These are phyloP conservation scores for Scytalopus superciliaris DNA, from an alignment of 2,113 vertebrate genomes.

Conservation along the genomic window DNA sequence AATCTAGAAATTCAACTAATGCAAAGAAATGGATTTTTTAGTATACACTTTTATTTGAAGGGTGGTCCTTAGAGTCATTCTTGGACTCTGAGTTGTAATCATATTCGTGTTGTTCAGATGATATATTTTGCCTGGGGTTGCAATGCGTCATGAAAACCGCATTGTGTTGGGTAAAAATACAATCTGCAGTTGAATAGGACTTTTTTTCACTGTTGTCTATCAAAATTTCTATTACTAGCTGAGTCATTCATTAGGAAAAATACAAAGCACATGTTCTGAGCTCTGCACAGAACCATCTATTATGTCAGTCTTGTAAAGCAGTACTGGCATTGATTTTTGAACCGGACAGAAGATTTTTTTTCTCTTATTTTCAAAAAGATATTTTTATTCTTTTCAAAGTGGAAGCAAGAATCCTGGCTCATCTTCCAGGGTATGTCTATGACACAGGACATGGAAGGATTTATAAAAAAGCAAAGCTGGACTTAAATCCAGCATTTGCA, in stretches of 20 bases:
- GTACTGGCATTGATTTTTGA: neutral
- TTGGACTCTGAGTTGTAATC: slow-evolving; percentile 13
- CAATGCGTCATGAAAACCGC: neutral
- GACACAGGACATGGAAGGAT: neutral
- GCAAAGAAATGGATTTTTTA: slow-evolving; percentile 29
- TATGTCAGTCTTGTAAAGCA: neutral
- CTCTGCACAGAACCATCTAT: neutral
- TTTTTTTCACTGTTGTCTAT: slow-evolving; percentile 10
- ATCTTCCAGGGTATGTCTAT: neutral
- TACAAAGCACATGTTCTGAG: neutral
- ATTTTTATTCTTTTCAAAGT: neutral
- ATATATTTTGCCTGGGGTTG: neutral
- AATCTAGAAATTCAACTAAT: slow-evolving; percentile 6
- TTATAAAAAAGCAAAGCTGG: neutral
- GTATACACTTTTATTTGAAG: slow-evolving; percentile 32
- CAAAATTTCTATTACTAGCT: slow-evolving; percentile 57
- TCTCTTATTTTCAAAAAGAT: neutral
- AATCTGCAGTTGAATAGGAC: slow-evolving; percentile 17
- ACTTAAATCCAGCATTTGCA: neutral
- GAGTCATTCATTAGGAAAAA: slow-evolving; percentile 52
- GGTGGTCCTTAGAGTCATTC: neutral
- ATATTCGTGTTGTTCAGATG: neutral
- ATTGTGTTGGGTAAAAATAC: slow-evolving; percentile 40
- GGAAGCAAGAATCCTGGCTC: neutral
- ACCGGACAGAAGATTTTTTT: neutral